Base-by-base conservation (phyloP, 2,888 invertebrate genomes). In the Mechanitis mazaeus region DNA sequence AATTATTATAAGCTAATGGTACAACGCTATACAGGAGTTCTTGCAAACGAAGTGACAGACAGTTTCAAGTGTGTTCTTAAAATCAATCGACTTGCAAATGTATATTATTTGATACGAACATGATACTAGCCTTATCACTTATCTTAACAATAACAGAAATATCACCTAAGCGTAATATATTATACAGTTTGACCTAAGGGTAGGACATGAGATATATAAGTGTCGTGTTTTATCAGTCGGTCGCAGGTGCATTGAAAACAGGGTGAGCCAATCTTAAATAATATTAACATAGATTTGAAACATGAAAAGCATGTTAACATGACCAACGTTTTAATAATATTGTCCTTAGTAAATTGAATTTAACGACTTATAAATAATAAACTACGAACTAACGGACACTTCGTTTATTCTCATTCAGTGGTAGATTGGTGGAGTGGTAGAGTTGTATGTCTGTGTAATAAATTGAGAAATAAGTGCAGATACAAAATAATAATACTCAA, bases 361-460 rank as follows among this genome's bases (percentile, higher is more conserved):
- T 50, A 50, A 31, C 50, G 35, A 35, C 35, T 35, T 50, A 31
- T 50, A 50, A 31, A 31, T 50, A 50, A 47, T 47, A 2, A 6
- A 47, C n/a, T 20, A n/a, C 47, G 12, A n/a, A 31, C 31, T 31
- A 50, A 50, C 7, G 28, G 31, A 50, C 50, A 31, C 31, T 50
- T 31, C 50, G 31, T 50, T 50, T 4, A 50, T 7, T 50, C 31
- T 50, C 50, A 50, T 50, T 50, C 28, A 47, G 3, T 5, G 6
- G 35, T 35, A 3, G 3, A 35, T 5, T 35, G 35, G 6, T 35
- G 0, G 78, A 78, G 76, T 69, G 71, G 64, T 60, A 2, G 4
- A 47, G 45, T 46, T 54, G 56, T 12, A 42, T 47, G 42, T 58
- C 46, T 54, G 56, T 59, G 38, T 46, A 56, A 59, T 63, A 63